Conservation (phyloP, 2,113 vertebrate species). For the Formicarius rufipectus region DNA sequence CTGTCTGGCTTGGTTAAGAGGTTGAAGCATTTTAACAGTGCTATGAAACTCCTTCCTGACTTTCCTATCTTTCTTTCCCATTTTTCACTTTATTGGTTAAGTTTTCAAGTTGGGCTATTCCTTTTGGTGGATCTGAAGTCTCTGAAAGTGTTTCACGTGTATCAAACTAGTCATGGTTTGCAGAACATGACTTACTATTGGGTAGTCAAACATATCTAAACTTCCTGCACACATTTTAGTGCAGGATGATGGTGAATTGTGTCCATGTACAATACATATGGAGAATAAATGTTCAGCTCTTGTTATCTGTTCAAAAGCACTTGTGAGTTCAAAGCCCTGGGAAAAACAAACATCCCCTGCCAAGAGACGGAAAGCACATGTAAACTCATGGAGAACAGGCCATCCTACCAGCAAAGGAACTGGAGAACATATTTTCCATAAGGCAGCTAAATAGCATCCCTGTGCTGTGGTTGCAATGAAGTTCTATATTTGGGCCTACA, state of each 20-base stretch:
- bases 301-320: not conserved
- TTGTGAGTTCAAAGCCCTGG: not conserved
- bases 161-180: not conserved
- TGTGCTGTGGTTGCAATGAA: not conserved
- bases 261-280: not conserved
- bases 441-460: not conserved
- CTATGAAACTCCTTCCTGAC: not conserved
- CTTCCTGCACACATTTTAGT: not conserved
- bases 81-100: not conserved
- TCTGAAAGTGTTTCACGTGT: not conserved
- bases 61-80: not conserved
- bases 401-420: not conserved
- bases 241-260: not conserved
- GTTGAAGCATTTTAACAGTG: not conserved
- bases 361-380: not conserved
- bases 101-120: not conserved
- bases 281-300: not conserved
- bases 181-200: not conserved
- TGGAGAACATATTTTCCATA: not conserved
- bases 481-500: not conserved
- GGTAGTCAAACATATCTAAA: not conserved
- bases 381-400: not conserved
- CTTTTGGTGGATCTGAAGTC: not conserved
- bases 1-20: not conserved
- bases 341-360: not conserved